phyloP scores from a whole-genome alignment of 2,113 vertebrate species.

The Phalacrocorax brasilianus region DNA sequence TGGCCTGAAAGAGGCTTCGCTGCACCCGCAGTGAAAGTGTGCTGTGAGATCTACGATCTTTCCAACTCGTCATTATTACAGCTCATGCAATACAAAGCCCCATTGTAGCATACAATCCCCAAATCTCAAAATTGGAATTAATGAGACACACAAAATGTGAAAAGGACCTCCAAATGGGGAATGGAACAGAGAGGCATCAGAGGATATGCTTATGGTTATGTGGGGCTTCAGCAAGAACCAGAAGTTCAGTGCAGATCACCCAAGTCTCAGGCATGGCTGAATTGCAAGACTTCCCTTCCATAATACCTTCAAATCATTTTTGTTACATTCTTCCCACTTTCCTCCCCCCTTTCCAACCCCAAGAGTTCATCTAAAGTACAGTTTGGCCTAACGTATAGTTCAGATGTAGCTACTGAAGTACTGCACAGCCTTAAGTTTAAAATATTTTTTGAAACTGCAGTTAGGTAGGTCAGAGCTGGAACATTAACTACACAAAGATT shows the following conservation, averaged over 20 bases:
- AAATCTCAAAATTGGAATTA: background rate
- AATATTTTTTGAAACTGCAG: background rate
- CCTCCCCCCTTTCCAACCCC: background rate
- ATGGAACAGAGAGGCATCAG: background rate
- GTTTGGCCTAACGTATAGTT: background rate
- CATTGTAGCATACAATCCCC: accelerated
- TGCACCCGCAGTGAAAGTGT: accelerated
- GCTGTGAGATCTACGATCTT: background rate
- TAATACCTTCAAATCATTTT: background rate
- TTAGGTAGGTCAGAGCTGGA: background rate
- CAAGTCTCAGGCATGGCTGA: background rate
- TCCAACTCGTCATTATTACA: background rate
- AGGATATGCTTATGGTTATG: background rate
- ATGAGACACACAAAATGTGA: background rate
- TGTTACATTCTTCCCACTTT: background rate
- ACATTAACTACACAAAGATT: background rate
- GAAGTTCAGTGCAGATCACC: background rate
- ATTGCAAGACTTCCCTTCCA: background rate
- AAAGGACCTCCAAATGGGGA: background rate
- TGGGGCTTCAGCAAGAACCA: background rate
- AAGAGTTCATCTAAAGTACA: background rate
- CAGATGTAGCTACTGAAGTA: background rate
- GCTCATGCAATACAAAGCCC: background rate
- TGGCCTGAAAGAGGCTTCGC: background rate
- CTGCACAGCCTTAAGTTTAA: background rate